Evolutionary conservation across 2,797 vertebrate species (phyloP).

Genomic region (Sebastes taczanowskii): DNA sequence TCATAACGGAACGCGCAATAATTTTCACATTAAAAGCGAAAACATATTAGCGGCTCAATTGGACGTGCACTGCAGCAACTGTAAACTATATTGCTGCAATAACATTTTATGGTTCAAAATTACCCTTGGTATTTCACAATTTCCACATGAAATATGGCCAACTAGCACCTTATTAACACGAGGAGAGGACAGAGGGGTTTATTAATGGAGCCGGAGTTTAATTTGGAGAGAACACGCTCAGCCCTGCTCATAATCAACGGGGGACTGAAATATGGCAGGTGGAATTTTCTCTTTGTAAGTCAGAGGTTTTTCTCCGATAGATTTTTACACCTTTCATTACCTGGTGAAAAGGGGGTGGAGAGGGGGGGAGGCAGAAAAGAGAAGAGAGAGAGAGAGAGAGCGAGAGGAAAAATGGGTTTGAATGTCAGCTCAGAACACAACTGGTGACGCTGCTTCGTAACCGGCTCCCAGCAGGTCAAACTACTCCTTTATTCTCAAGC

Average conservation of each 20-base stretch:
- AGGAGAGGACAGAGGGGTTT: conserved; percentile 41
- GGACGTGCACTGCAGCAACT: conserved; percentile 64
- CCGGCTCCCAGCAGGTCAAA: conserved; percentile 79
- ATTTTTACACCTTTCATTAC: conserved; percentile 68
- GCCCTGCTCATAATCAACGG: conserved; percentile 44
- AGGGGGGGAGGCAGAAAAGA: background rate
- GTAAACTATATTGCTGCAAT: conserved; percentile 75
- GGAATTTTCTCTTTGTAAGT: conserved; percentile 65
- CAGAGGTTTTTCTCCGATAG: conserved; percentile 46
- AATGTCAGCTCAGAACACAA: conserved; percentile 76
- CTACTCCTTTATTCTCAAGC: conserved; percentile 71
- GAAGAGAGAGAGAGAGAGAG: conserved; percentile 4
- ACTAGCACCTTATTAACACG: conserved; percentile 59
- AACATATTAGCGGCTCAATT: conserved; percentile 73
- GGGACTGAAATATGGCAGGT: conserved; percentile 63
- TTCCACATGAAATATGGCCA: conserved; percentile 63
- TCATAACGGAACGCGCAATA: conserved; percentile 63
- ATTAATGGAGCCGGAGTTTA: conserved; percentile 58
- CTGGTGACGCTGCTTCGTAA: conserved; percentile 61
- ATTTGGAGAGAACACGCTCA: conserved; percentile 64
- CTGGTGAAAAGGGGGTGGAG: conserved; percentile 19
- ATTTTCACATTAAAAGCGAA: conserved; percentile 73
- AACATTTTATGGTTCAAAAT: conserved; percentile 73
- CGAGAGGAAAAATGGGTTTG: conserved; percentile 53
- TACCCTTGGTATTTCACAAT: conserved; percentile 60